Base-by-base conservation (phyloP, 2,888 invertebrate genomes). In the Zaprionus obscuricornis region DNA sequence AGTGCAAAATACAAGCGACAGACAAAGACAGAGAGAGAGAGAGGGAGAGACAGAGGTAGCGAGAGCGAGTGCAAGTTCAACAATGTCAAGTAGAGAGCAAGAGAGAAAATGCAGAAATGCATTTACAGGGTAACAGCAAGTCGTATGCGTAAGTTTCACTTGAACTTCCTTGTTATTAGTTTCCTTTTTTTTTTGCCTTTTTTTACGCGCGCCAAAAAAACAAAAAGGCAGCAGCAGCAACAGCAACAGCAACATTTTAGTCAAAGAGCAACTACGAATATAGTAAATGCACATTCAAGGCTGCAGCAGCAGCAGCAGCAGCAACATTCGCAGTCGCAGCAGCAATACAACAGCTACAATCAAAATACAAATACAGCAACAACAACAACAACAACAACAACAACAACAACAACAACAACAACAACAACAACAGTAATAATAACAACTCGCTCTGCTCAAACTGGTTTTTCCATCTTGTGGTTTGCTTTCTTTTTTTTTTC, bases 261-360 rank as follows among this genome's bases (percentile, higher is more conserved):
- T 58, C 58, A 67, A 67, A 66, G 54, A 60, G 57, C 64, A 68
- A 60, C 66, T 57, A 64, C 71, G n/a, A n/a, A n/a, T n/a, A n/a
- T n/a, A 77, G 67, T 67, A 76, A 74, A 81, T 81, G 85, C 85
- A 78, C 82, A 81, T 78, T 78, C 78, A 78, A 78, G 78, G 78
- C 78, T 78, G 56, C 72, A 78, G 60, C 55, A 71, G 49, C 57
- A 71, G 27, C 54, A 33, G 6, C 50, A 42, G 27, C 50, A 42
- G 6, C 49, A 55, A 31, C 54, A 33, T 5, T 47, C 37, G 27
- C 50, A 42, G 6, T 43, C 47, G 26, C 46, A 50, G 29, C 50
- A 37, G 8, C 26, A 24, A 37, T 39, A 50, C 50, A 42, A 13
- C 46, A 27, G 8, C 33, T 36, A 5, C 57, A 47, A 20, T n/a